Evolutionary conservation across 2,888 invertebrate genomes (phyloP).

Genomic region (Metopia argyrocephala): DNA sequence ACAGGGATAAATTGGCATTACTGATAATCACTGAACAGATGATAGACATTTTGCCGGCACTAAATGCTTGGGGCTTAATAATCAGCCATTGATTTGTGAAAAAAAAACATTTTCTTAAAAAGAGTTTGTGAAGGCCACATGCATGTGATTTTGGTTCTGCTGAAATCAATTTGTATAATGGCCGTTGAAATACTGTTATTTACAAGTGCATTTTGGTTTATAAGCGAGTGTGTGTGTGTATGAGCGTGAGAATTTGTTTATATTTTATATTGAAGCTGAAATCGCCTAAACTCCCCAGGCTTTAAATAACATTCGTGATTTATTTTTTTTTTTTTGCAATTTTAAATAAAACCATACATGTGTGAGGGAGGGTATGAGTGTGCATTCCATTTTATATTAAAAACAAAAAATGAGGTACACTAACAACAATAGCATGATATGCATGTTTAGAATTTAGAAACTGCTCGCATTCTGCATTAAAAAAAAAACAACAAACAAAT

Average conservation of each 20-base stretch:
- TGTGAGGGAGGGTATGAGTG: too few species aligned
- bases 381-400: too few species aligned
- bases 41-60: slow-evolving; percentile 48
- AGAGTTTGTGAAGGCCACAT: slow-evolving; percentile 26
- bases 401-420: too few species aligned
- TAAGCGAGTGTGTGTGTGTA: neutral
- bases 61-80: slow-evolving; percentile 44
- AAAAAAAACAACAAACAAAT: neutral
- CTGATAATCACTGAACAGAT: slow-evolving; percentile 18
- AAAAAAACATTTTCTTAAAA: too few species aligned
- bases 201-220: slow-evolving; percentile 9
- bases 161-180: slow-evolving; percentile 37
- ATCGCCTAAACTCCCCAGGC: slow-evolving; percentile 54
- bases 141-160: slow-evolving; percentile 16
- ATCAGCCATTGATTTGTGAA: too few species aligned
- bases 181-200: too few species aligned
- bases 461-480: too few species aligned
- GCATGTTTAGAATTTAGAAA: slow-evolving; percentile 39
- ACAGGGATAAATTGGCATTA: too few species aligned
- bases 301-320: too few species aligned
- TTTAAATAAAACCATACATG: too few species aligned
- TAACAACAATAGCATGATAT: too few species aligned
- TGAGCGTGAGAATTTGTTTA: slow-evolving; percentile 4
- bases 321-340: too few species aligned
- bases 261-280: slow-evolving; percentile 48